phyloP scores from a whole-genome alignment of 2,113 vertebrate species.

The Tupaia tana region DNA sequence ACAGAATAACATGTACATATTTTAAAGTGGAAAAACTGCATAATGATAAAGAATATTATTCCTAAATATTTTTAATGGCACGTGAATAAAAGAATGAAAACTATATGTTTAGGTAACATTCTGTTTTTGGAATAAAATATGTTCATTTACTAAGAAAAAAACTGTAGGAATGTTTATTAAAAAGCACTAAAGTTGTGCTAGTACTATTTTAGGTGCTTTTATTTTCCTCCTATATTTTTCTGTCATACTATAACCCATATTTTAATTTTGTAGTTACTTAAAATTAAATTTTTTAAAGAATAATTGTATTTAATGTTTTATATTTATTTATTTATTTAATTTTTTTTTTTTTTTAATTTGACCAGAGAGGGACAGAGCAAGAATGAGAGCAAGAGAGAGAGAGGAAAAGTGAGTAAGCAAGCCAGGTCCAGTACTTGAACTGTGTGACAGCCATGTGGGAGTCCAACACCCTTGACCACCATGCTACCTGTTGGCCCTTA shows the following conservation, averaged over 20 bases:
- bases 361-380: no score
- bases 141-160: neutral
- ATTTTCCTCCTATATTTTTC: neutral
- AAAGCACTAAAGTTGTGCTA: neutral
- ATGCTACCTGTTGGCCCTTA: neutral
- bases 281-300: no score
- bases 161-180: neutral
- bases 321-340: no score
- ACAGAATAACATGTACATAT: neutral
- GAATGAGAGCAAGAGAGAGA: no score
- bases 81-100: conserved; percentile 4
- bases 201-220: neutral
- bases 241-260: neutral
- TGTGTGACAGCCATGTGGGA: no score
- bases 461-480: no score
- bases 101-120: neutral
- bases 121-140: conserved; percentile 28
- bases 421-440: no score
- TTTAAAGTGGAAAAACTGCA: neutral
- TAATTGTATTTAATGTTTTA: no score
- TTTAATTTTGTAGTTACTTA: neutral
- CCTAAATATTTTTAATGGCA: neutral
- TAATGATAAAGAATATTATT: neutral
- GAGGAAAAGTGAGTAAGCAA: no score
- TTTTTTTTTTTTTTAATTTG: no score